Evolutionary conservation across 2,888 invertebrate genomes (phyloP).

Genomic region (Conomelus anceps): DNA sequence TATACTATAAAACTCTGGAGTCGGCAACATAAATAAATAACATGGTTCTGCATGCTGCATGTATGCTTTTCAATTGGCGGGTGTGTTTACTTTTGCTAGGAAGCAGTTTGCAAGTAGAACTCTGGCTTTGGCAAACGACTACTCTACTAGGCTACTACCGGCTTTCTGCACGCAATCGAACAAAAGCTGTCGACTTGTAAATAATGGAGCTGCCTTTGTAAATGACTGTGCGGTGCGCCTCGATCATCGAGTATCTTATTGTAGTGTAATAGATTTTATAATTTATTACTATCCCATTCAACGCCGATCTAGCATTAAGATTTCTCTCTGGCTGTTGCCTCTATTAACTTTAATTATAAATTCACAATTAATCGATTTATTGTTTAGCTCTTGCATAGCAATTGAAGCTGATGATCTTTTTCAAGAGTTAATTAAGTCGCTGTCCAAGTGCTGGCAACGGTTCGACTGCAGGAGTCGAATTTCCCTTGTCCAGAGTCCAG

Average conservation of each 20-base stretch:
- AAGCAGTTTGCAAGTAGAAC: neutral
- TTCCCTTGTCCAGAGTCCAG: neutral
- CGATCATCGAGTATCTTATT: neutral
- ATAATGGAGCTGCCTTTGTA: neutral
- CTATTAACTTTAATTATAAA: neutral
- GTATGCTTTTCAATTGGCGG: neutral
- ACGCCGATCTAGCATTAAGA: neutral
- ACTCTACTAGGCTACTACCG: no score
- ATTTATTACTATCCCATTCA: neutral
- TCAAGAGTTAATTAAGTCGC: neutral
- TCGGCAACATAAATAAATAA: neutral
- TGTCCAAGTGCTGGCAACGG: neutral
- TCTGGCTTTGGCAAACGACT: neutral
- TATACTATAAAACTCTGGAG: no score
- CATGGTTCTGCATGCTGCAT: no score
- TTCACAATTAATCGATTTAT: neutral
- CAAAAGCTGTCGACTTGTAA: neutral
- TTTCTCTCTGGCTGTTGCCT: neutral
- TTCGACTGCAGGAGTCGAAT: no score
- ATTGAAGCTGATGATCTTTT: neutral
- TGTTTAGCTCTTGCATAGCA: neutral
- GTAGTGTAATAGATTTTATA: neutral
- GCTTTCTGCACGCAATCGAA: neutral
- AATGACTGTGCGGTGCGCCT: neutral
- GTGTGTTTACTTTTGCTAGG: neutral